Evolutionary conservation across 1,140 invertebrate species (phyloP), one percentile per base, ranked within the genome.

Genomic region (Drosophila rhopaloa): DNA sequence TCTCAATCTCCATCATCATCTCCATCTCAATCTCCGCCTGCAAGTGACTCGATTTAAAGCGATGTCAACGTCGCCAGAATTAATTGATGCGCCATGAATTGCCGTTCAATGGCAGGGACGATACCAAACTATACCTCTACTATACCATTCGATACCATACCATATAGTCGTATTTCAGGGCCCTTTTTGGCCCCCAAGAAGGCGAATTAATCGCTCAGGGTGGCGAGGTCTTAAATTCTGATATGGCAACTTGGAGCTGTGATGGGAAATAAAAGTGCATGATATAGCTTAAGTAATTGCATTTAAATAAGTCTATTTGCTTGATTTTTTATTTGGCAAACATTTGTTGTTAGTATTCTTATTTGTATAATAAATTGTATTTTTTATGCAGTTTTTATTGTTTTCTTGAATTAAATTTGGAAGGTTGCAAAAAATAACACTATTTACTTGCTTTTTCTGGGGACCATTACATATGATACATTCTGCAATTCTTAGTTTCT

Each of bases 81-180:
- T 67, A 67, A 67, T 67, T 67, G 65, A 67, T 66, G 65, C 61
- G 37, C 65, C 65, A 53, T 43, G 65, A 66, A 67, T 51, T 35
- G 65, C 24, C 37, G 29, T 35, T 66, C 65, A 67, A 67, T 67
- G 65, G 65, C 63, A 67, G 65, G 65, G 63, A 47, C 63, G 13
- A 24, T 24, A 24, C 24, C 24, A 24, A 32, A 6, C 29, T 7
- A 32, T 32, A 7, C 0, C 7, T 1, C n/a, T 6, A 32, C 29
- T 7, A 32, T 32, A 32, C 5, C 29, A 32, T 32, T 32, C 38
- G 27, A 5, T 24, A 8, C 38, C 38, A 6, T 14, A 8, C 14
- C 56, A 32, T 44, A 60, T 35, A 40, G 27, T 24, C 16, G 38
- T 10, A 0, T 41, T 35, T 24, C 16, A 43, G 38, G 60, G 38